phyloP scores from a whole-genome alignment of 2,797 vertebrate species.

The Peromyscus attwateri region DNA sequence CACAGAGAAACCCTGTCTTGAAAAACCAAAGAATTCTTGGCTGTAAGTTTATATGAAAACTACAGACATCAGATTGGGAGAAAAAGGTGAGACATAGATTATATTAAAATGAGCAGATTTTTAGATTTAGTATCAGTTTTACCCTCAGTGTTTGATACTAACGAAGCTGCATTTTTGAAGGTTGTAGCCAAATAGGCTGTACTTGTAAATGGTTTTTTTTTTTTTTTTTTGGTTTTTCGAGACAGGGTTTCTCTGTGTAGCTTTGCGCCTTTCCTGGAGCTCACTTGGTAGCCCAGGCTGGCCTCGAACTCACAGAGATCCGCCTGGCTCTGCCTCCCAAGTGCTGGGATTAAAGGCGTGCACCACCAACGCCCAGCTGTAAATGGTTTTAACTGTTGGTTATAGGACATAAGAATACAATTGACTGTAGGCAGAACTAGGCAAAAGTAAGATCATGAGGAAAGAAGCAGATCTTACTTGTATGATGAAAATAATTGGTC shows the following conservation, averaged over 20 bases:
- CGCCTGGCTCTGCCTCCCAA: no score
- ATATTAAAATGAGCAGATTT: neutral
- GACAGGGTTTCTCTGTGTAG: no score
- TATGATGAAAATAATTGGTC: neutral
- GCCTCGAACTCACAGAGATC: no score
- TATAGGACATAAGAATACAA: neutral
- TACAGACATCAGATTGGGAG: neutral
- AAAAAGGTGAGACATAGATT: neutral
- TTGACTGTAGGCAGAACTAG: slow-evolving; percentile 5
- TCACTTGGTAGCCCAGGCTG: no score
- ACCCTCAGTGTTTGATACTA: neutral
- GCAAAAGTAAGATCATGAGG: neutral
- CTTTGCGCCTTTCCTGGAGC: no score
- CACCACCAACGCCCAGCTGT: no score
- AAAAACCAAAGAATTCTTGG: neutral
- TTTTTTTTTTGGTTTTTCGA: no score
- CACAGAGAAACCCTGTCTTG: neutral
- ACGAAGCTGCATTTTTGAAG: neutral
- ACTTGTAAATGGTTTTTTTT: neutral
- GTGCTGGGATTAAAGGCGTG: no score
- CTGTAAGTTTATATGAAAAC: neutral
- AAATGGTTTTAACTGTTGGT: neutral
- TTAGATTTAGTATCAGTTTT: slow-evolving; percentile 11
- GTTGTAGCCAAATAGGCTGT: neutral
- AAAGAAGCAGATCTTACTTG: slow-evolving; percentile 20